Conservation (phyloP, 2,888 invertebrate species). For the Lithophane ornitopus region DNA sequence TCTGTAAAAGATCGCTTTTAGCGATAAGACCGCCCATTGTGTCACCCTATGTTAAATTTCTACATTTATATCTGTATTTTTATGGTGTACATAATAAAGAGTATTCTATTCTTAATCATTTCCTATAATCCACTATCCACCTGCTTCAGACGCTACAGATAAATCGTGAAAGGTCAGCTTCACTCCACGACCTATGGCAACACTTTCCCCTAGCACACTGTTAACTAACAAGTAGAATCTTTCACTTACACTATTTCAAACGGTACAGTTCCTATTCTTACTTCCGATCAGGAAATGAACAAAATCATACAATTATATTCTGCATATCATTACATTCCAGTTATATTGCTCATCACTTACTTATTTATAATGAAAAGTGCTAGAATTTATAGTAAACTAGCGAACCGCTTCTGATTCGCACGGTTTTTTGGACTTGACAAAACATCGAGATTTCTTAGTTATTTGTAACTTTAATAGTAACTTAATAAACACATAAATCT, state of each 20-base stretch:
- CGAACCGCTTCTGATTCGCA: no score
- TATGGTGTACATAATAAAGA: no score
- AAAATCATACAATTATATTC: conserved; percentile 22
- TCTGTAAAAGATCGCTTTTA: no score
- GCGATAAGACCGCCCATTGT: no score
- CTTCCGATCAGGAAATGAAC: conserved; percentile 40
- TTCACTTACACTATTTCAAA: conserved; percentile 32
- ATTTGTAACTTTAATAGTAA: no score
- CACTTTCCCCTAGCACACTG: conserved; percentile 38
- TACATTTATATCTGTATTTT: no score
- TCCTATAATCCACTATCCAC: neutral
- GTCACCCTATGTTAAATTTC: no score
- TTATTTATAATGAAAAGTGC: neutral
- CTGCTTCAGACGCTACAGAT: conserved; percentile 1
- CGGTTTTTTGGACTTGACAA: no score
- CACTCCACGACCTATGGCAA: conserved; percentile 20
- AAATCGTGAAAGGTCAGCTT: conserved; percentile 50
- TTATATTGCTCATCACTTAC: neutral
- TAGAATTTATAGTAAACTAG: neutral
- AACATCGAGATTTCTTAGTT: no score
- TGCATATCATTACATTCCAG: neutral
- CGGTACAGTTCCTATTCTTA: conserved; percentile 29
- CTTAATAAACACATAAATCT: no score
- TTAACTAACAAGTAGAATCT: conserved; percentile 37
- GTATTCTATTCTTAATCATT: no score